Evolutionary conservation across 2,888 invertebrate species (phyloP).

Genomic region (Sycophila texana): DNA sequence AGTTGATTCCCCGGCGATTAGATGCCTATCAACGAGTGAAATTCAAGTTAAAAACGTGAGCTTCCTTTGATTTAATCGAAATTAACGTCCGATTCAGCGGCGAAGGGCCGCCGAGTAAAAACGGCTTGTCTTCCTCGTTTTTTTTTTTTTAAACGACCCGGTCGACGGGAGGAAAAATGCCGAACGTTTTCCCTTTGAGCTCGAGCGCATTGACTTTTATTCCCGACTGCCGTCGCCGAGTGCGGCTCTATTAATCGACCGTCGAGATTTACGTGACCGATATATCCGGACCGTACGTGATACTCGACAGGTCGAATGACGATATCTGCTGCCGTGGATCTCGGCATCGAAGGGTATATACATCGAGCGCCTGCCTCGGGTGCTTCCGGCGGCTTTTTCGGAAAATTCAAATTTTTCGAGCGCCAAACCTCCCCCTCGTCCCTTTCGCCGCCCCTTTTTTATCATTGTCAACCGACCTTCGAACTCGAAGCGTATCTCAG

Average conservation of each 20-base stretch:
- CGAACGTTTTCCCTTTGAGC: constrained; percentile 2
- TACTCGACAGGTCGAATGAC: constrained; percentile 38
- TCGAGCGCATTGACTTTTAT: constrained; percentile 15
- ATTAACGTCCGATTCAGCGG: too few species aligned
- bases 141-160: too few species aligned
- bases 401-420: constrained; percentile 23
- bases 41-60: too few species aligned
- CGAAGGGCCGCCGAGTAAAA: too few species aligned
- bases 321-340: constrained; percentile 34
- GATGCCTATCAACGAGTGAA: too few species aligned
- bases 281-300: constrained; percentile 21
- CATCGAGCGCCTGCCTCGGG: background rate
- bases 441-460: background rate
- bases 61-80: too few species aligned
- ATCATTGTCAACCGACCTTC: background rate
- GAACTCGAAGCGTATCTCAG: constrained; percentile 16
- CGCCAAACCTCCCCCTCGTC: background rate
- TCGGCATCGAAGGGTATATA: background rate
- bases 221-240: background rate
- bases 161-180: too few species aligned
- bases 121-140: too few species aligned
- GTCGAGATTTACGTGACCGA: constrained; percentile 49
- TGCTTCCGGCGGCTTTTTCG: constrained; percentile 9
- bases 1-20: too few species aligned
- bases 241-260: constrained; percentile 38